Base-by-base conservation (phyloP, 2,888 invertebrate species). In the Notodromas monacha region DNA sequence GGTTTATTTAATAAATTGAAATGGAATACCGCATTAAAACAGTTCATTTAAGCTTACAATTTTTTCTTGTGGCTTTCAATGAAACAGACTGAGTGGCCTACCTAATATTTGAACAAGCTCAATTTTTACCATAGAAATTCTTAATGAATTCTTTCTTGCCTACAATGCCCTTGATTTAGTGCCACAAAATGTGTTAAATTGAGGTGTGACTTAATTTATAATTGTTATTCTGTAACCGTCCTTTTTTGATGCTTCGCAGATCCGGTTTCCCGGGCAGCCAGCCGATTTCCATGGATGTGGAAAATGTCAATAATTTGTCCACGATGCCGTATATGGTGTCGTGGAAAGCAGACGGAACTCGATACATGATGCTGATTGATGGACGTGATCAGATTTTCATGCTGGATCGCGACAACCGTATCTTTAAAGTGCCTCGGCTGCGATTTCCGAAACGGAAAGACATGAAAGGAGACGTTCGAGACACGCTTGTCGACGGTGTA, bases 291-390 rank as follows among this genome's bases (percentile, higher is more conserved):
- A 84, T 99, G 84, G 73, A 77, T 43, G 51, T 55, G 2, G 44
- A 57, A 1, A 99, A 99, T 48, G 54, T 96, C 29, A 48, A 50
- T 30, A 56, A 68, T 8, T 50, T 99, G 3, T 56, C 61, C 15
- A 51, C 65, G 38, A 73, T 73, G 43, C 73, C 74, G 0, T 99
- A 96, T 45, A 63, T 68, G 46, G 89, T 96, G 2, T 92, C 89
- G 2, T 99, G 96, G 96, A 99, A 99, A 47, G 96, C 96, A 6
- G 96, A 99, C 50, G 96, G 96, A 21, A 74, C 72, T 37, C 70
- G 86, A 43, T 96, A 84, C 47, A 73, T 96, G 74, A 77, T 96
- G 77, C 54, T 86, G 26, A 79, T 99, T 37, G 65, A 76, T 40
- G 72, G 68, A 13, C 61, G 63, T 38, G 60, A 69, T 37, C 65